Conservation (phyloP, 2,113 vertebrate species). For the Ifrita kowaldi region DNA sequence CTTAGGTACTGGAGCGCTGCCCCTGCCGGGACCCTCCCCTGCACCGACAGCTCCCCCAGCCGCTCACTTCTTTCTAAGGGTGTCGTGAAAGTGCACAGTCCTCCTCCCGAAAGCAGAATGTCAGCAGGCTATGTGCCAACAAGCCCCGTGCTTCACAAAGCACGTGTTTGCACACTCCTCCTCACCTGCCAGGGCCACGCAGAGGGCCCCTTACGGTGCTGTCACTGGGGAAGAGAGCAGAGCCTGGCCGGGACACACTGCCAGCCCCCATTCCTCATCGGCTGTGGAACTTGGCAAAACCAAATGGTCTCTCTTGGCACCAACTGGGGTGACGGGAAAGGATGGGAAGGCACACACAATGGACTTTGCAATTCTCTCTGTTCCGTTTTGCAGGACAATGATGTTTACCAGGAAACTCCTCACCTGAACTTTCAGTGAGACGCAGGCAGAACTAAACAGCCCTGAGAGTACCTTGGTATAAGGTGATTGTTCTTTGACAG, state of each 20-base stretch:
- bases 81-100: background rate
- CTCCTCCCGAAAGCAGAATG: background rate
- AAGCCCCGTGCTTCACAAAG: background rate
- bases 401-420: background rate
- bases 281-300: background rate
- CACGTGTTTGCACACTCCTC: accelerated
- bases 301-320: background rate
- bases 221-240: background rate
- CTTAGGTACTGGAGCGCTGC: accelerated
- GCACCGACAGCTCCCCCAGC: background rate
- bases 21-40: background rate
- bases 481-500: background rate
- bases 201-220: accelerated
- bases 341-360: background rate
- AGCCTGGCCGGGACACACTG: background rate
- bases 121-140: accelerated
- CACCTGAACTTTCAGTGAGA: background rate
- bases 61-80: background rate
- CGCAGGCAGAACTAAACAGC: background rate
- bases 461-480: background rate
- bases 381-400: background rate
- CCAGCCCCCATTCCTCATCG: background rate
- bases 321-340: background rate
- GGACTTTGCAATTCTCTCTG: background rate
- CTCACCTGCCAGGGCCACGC: background rate